Percentiles rank a stretch among this genome's conserved stretches.
These are phyloP conservation scores for Halocaridina rubra DNA, from an alignment of 2,888 invertebrate genomes.

Conservation along the genomic window DNA sequence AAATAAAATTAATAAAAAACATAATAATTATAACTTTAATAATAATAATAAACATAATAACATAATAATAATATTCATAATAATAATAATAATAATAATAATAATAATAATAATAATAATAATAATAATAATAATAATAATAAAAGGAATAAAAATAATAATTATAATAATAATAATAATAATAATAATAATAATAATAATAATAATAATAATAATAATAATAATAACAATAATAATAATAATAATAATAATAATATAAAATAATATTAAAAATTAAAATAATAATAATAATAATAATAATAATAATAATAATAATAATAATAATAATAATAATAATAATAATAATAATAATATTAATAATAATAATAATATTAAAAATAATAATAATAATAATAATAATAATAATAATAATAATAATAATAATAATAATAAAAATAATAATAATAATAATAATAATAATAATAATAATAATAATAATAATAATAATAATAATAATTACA, in stretches of 20 bases:
- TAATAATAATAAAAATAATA: neutral
- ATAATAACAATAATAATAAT: neutral
- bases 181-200: neutral
- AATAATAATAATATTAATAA: slow-evolving; percentile 4
- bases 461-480: neutral
- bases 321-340: neutral
- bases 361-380: slow-evolving; percentile 1
- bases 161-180: neutral
- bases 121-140: neutral
- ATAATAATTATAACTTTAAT: neutral
- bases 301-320: slow-evolving; percentile 5
- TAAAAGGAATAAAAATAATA: too few species aligned
- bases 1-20: neutral
- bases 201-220: neutral
- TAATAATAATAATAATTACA: slow-evolving; percentile 4
- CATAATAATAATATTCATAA: neutral
- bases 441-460: neutral
- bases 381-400: slow-evolving; percentile 4
- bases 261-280: neutral
- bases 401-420: slow-evolving; percentile 1
- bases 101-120: neutral
- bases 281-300: slow-evolving; percentile 4
- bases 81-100: neutral
- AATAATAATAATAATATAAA: neutral
- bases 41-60: neutral